Evolutionary conservation across 2,797 vertebrate genomes (phyloP).

Genomic region (Platyrinchus mystaceus): DNA sequence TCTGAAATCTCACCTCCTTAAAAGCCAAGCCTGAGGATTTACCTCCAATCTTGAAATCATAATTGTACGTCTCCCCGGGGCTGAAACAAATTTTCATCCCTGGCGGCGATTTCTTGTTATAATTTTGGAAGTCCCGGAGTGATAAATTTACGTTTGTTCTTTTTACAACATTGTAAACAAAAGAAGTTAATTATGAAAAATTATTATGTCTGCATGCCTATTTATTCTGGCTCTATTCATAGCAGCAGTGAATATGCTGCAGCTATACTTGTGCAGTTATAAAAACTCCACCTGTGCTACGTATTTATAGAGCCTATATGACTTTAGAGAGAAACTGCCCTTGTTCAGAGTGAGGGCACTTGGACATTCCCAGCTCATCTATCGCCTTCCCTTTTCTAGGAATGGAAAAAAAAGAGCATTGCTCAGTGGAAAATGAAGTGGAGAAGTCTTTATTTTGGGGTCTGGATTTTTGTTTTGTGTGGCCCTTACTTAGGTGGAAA

Average conservation of each 20-base stretch:
- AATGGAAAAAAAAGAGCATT: neutral
- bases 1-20: neutral
- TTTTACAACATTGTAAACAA: neutral
- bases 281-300: neutral
- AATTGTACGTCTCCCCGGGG: neutral
- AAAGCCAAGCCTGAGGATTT: neutral
- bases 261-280: conserved; percentile 5
- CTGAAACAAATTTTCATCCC: neutral
- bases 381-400: neutral
- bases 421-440: neutral
- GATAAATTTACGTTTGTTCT: neutral
- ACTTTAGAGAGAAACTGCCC: neutral
- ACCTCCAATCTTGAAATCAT: neutral
- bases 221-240: conserved; percentile 31
- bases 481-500: neutral
- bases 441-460: neutral
- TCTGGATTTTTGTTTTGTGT: neutral
- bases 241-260: neutral
- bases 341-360: neutral
- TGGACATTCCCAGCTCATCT: neutral
- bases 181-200: neutral
- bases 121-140: neutral
- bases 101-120: neutral
- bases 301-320: neutral
- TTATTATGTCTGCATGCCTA: neutral